Conservation (phyloP, 2,888 invertebrate species). For the Loripinus fragilis region DNA sequence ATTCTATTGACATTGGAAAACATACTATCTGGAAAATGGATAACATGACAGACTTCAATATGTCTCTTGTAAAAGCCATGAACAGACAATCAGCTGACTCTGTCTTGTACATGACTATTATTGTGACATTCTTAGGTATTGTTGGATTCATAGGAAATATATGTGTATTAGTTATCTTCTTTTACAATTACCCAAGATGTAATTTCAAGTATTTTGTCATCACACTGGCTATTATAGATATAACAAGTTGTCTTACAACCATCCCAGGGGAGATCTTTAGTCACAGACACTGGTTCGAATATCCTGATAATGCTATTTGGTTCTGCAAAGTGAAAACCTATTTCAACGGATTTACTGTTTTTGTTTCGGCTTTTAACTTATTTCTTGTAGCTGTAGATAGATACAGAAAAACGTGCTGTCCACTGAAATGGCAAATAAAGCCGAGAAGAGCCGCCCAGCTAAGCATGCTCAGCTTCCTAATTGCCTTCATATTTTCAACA, state of each 20-base stretch:
- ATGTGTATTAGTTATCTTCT: constrained; percentile 28
- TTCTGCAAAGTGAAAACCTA: constrained; percentile 38
- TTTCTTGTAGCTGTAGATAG: constrained; percentile 38
- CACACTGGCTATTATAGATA: constrained; percentile 30
- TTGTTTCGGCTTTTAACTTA: constrained; percentile 32
- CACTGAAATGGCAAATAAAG: constrained; percentile 37
- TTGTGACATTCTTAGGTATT: constrained; percentile 27
- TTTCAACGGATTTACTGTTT: constrained; percentile 45
- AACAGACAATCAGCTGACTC: constrained; percentile 10
- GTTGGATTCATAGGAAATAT: constrained; percentile 32
- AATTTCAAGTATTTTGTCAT: constrained; percentile 44
- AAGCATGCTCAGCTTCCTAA: constrained; percentile 17
- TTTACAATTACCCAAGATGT: constrained; percentile 25
- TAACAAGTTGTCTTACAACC: constrained; percentile 31
- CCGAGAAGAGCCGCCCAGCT: constrained; percentile 23
- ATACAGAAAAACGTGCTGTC: constrained; percentile 34
- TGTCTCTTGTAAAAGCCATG: not conserved
- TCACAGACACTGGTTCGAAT: constrained; percentile 34
- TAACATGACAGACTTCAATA: not conserved
- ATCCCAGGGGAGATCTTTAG: constrained; percentile 30
- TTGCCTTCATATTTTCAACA: constrained; percentile 20
- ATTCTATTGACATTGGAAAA: too few relatives aligned
- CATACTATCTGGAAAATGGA: too few relatives aligned
- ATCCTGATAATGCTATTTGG: constrained; percentile 28
- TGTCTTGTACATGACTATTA: constrained; percentile 27